Base-by-base conservation (phyloP, 2,797 vertebrate genomes). In the Gymnothorax reevesii region DNA sequence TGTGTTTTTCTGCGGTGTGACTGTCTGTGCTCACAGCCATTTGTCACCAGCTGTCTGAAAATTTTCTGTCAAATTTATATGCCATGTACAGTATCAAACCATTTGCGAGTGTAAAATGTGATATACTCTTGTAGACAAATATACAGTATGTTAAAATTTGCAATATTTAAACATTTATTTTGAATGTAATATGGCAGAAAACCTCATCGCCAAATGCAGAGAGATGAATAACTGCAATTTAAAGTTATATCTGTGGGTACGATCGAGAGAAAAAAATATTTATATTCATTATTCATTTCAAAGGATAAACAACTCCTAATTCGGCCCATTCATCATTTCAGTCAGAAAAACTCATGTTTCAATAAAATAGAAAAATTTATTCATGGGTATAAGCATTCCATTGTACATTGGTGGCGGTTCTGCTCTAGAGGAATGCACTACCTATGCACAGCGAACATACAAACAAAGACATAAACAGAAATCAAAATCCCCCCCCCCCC, bases 21-120 rank as follows among this genome's bases (percentile, higher is more conserved):
- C 22, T 66, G 49, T 64, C 20, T 86, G 42, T 57, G 25, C 25
- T 6, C 52, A 54, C 59, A 57, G 64, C 15, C 77, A 66, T 73
- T 64, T 83, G 62, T 17, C 33, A 79, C 73, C 73, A 77, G 9
- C 42, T 79, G 75, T 79, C 25, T n/a, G 75, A 54, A 79, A 15
- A 20, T n/a, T 55, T 54, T 79, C 15, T 79, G 75, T 55, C 75
- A 79, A 55, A 17, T 55, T 55, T 49, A 75, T 49, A 2, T 75
- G 73, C 49, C 73, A 79, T 42, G 33, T 42, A 42, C 33, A 79
- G 5, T 79, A 55, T 77, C 42, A 4, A 77, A 77, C 75, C 22
- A 54, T 55, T 55, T 79, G 75, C 55, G 75, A 79, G 75, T 54
- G 75, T 79, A 79, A 79, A 79, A 79, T 79, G 75, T 79, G 75